Conservation (phyloP, 1,140 invertebrate species). For the Drosophila busckii region DNA sequence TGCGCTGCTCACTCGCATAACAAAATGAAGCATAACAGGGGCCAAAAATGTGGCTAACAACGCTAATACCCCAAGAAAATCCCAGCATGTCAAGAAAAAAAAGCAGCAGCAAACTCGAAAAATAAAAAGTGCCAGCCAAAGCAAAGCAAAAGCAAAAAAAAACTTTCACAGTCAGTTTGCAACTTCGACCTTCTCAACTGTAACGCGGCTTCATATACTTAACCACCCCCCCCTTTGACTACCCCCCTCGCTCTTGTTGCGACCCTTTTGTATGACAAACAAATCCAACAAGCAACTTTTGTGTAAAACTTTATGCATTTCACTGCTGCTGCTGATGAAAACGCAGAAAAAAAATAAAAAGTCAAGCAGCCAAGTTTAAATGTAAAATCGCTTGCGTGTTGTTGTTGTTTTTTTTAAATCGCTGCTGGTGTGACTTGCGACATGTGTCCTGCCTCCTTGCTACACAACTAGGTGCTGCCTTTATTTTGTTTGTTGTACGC, state of each 20-base stretch:
- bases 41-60: constrained; percentile 64
- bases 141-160: too few species aligned
- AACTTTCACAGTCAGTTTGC: constrained; percentile 52
- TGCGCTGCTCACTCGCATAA: constrained; percentile 7
- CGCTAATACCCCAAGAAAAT: constrained; percentile 68
- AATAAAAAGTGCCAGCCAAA: too few species aligned
- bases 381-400: constrained; percentile 49
- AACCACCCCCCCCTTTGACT: not conserved
- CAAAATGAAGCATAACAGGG: constrained; percentile 67
- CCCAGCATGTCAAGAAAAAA: constrained; percentile 57
- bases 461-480: not conserved
- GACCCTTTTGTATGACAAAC: constrained; percentile 72
- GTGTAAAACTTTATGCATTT: constrained; percentile 72
- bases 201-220: not conserved
- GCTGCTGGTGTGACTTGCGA: constrained; percentile 40
- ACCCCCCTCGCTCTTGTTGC: constrained; percentile 10
- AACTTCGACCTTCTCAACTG: constrained; percentile 28
- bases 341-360: constrained; percentile 36
- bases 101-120: too few species aligned
- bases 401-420: constrained; percentile 54
- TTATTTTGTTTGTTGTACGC: constrained; percentile 30
- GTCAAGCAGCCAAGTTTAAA: constrained; percentile 9
- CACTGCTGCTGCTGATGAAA: constrained; percentile 64
- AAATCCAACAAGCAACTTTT: constrained; percentile 73
- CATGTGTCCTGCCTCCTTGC: constrained; percentile 56